Evolutionary conservation across 2,797 vertebrate genomes (phyloP).

Genomic region (Alca torda): DNA sequence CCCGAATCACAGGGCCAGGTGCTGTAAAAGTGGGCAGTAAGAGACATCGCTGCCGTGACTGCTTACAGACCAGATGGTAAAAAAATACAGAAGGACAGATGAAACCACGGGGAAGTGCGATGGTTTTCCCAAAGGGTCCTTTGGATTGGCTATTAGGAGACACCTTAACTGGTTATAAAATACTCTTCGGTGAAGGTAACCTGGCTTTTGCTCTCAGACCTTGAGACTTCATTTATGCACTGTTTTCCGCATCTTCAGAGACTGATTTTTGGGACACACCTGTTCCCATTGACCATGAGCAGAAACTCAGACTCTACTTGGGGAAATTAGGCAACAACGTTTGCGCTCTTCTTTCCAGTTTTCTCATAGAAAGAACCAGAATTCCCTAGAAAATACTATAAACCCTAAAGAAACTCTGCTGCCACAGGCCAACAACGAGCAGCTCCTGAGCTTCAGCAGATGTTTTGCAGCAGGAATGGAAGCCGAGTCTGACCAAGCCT

Average conservation of each 20-base stretch:
- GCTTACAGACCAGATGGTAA: background rate
- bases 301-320: fast-evolving
- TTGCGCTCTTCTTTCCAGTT: background rate
- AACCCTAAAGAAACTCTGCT: background rate
- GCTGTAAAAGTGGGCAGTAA: too few species aligned
- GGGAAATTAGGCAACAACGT: fast-evolving
- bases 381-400: background rate
- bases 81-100: background rate
- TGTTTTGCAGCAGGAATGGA: background rate
- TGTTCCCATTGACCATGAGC: fast-evolving
- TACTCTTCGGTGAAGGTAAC: background rate
- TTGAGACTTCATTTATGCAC: background rate
- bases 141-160: background rate
- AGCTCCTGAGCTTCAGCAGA: background rate
- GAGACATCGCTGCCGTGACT: fast-evolving
- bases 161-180: background rate
- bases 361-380: background rate
- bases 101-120: background rate
- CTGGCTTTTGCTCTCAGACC: background rate
- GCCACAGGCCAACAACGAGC: background rate
- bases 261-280: background rate
- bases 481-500: background rate
- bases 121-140: background rate
- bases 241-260: background rate
- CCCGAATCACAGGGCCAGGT: background rate